These are phyloP conservation scores for Zaprionus inermis DNA, from an alignment of 1,140 invertebrate genomes.

Conservation along the genomic window DNA sequence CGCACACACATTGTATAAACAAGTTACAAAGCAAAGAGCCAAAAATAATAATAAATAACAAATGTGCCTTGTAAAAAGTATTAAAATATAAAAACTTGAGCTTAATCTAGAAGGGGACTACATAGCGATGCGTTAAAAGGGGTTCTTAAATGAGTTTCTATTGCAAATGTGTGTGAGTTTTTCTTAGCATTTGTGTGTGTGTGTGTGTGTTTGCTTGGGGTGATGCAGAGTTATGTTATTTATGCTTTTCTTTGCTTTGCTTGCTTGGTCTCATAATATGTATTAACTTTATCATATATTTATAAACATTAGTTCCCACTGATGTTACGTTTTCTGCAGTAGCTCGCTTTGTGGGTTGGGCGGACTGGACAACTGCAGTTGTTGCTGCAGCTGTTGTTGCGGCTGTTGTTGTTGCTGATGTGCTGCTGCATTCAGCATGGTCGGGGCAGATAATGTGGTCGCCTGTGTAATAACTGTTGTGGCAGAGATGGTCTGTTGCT, in stretches of 20 bases:
- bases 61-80: constrained; percentile 66
- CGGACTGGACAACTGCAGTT: constrained; percentile 74
- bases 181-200: constrained; percentile 19
- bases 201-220: constrained; percentile 22
- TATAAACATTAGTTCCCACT: constrained; percentile 84
- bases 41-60: constrained; percentile 74
- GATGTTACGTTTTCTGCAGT: constrained; percentile 84
- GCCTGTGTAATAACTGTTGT: constrained; percentile 83
- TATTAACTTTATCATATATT: constrained; percentile 83
- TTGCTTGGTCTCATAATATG: constrained; percentile 79
- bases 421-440: constrained; percentile 73
- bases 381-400: constrained; percentile 28
- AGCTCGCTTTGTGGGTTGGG: constrained; percentile 82
- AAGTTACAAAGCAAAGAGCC: constrained; percentile 44
- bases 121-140: constrained; percentile 47
- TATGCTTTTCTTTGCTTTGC: constrained; percentile 65
- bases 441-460: constrained; percentile 78
- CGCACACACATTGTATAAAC: constrained; percentile 36
- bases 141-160: constrained; percentile 26
- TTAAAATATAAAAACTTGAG: constrained; percentile 60
- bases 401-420: constrained; percentile 47
- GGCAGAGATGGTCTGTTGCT: constrained; percentile 83
- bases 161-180: constrained; percentile 21
- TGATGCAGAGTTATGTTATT: constrained; percentile 34
- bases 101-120: constrained; percentile 60